These are phyloP conservation scores for Nomia melanderi DNA, from an alignment of 1,140 invertebrate species.

Conservation along the genomic window DNA sequence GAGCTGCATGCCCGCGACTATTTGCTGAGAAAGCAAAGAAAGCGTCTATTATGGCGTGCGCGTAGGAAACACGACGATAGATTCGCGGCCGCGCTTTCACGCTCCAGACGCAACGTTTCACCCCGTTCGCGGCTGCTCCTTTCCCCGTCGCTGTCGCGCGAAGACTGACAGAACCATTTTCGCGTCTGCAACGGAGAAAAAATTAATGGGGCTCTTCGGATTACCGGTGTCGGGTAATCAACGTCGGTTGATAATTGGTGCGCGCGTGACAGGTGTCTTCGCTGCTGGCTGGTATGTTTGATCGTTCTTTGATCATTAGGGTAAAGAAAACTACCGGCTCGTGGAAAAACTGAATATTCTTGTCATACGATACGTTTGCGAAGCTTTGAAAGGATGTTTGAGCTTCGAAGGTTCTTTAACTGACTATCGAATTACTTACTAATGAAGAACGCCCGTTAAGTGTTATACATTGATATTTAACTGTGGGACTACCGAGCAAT, in stretches of 20 bases:
- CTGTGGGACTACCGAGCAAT: too few species aligned
- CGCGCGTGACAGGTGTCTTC: neutral
- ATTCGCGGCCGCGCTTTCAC: neutral
- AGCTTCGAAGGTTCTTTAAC: too few species aligned
- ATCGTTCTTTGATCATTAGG: neutral
- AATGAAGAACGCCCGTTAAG: too few species aligned
- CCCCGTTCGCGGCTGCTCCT: neutral
- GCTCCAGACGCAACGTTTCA: neutral
- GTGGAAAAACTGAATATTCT: too few species aligned
- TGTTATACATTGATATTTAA: too few species aligned
- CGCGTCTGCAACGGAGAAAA: neutral
- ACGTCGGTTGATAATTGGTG: neutral
- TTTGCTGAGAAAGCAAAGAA: slow-evolving; percentile 44
- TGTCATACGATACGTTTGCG: too few species aligned
- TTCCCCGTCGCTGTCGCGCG: slow-evolving; percentile 13
- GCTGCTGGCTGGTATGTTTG: neutral
- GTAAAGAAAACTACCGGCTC: slow-evolving; percentile 12
- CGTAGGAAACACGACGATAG: neutral
- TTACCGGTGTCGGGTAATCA: neutral
- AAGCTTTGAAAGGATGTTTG: too few species aligned
- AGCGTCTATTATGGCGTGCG: slow-evolving; percentile 16
- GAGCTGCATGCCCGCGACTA: slow-evolving; percentile 11
- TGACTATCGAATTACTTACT: too few species aligned
- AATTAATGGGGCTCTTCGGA: neutral
- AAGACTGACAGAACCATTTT: neutral